phyloP scores from a whole-genome alignment of 2,113 vertebrate genomes.

The Craseonycteris thonglongyai region DNA sequence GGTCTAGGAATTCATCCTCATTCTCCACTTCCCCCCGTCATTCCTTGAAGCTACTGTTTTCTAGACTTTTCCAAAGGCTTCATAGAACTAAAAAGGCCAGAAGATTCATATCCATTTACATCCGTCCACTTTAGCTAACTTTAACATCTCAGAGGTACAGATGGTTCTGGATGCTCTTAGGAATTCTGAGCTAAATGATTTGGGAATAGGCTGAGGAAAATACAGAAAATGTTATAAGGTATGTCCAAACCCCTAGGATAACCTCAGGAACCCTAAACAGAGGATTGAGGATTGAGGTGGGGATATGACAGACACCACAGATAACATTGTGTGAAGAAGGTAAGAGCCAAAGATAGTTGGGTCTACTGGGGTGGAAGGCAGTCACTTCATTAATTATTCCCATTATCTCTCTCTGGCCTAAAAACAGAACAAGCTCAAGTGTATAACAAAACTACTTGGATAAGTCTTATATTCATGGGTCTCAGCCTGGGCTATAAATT shows the following conservation, averaged over 20 bases:
- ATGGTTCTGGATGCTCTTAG: not conserved
- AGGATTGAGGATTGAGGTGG: not conserved
- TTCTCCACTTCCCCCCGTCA: not conserved
- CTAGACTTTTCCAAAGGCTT: not conserved
- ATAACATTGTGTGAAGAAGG: not conserved
- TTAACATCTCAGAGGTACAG: not conserved
- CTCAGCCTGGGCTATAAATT: not conserved
- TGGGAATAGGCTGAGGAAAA: not conserved
- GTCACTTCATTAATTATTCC: not conserved
- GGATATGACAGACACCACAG: not conserved
- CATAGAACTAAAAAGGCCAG: not conserved
- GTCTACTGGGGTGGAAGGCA: not conserved
- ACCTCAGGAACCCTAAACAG: not conserved
- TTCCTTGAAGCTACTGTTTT: not conserved
- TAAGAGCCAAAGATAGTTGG: not conserved
- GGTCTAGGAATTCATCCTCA: not conserved
- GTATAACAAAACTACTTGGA: not conserved
- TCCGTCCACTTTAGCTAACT: not conserved
- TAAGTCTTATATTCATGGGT: not conserved
- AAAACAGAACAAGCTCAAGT: not conserved
- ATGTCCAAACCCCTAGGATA: not conserved
- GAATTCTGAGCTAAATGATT: not conserved
- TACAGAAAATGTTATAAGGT: not conserved
- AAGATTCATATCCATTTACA: not conserved
- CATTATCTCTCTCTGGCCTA: not conserved